Conservation (phyloP, 2,797 vertebrate species). For the Paguma larvata region DNA sequence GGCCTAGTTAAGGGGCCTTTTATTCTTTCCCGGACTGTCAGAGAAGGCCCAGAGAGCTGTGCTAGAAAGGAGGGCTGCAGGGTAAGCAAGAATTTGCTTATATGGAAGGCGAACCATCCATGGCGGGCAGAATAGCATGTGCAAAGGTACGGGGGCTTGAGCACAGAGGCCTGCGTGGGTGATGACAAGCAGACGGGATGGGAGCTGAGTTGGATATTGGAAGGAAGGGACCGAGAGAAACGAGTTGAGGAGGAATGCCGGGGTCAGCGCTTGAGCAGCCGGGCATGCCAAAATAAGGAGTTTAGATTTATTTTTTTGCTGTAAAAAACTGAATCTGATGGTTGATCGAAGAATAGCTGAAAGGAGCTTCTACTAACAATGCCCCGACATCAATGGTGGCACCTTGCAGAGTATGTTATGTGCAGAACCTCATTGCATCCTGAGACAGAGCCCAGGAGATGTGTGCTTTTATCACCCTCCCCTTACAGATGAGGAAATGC, state of each 20-base stretch:
- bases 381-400: background rate
- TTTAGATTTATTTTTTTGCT: background rate
- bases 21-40: background rate
- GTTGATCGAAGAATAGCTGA: background rate
- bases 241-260: background rate
- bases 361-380: background rate
- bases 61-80: background rate
- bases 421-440: background rate
- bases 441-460: no score
- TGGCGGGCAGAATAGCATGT: background rate
- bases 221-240: background rate
- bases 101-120: no score
- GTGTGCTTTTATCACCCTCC: background rate
- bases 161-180: background rate
- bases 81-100: background rate
- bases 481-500: background rate
- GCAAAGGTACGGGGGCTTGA: background rate
- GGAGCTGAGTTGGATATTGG: background rate
- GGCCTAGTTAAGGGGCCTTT: background rate
- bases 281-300: background rate
- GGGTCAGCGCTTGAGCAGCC: background rate
- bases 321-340: background rate
- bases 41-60: background rate
- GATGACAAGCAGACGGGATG: background rate
- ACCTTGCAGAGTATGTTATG: rapidly evolving